Evolutionary conservation across 2,888 invertebrate genomes (phyloP).

Genomic region (Ophonus ardosiacus): DNA sequence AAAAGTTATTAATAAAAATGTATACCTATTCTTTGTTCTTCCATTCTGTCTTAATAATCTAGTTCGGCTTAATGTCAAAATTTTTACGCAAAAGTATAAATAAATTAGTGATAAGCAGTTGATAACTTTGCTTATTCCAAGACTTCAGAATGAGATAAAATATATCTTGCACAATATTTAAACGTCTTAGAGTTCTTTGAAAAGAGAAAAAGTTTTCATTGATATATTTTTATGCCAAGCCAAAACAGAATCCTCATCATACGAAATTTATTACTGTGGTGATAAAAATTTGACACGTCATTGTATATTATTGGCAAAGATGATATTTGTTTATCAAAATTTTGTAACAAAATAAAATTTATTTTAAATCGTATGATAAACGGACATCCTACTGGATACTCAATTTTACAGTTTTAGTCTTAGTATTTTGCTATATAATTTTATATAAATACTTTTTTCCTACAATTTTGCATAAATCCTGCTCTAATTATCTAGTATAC

Average conservation of each 20-base stretch:
- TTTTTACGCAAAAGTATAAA: slow-evolving; percentile 3
- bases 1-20: not conserved
- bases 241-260: not conserved
- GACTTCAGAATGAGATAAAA: not conserved
- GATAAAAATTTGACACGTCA: not conserved
- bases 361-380: no score
- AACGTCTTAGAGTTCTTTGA: not conserved
- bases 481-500: no score
- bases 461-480: no score
- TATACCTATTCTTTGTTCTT: not conserved
- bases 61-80: not conserved
- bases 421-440: no score
- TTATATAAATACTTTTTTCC: no score
- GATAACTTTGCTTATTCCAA: not conserved
- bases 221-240: not conserved
- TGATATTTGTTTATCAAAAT: no score
- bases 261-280: not conserved
- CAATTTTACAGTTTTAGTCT: no score
- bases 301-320: not conserved
- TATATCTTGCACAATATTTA: slow-evolving; percentile 23
- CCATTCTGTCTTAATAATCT: not conserved
- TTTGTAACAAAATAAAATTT: no score
- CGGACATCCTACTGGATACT: no score
- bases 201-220: not conserved
- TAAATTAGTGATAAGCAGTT: not conserved